phyloP scores from a whole-genome alignment of 2,888 invertebrate species.

The Drosophila meridiana region DNA sequence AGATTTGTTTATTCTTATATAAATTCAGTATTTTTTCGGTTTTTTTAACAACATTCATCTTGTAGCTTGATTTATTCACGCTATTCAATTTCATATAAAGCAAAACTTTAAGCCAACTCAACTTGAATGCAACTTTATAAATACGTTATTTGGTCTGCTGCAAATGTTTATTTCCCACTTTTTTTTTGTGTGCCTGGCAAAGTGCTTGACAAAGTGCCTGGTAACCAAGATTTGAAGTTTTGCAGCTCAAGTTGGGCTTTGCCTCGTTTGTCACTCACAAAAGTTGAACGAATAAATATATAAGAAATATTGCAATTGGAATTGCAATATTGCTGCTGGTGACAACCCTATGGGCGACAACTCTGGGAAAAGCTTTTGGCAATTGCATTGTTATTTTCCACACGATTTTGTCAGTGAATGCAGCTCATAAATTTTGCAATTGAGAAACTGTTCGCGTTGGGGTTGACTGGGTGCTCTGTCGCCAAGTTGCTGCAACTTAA shows the following conservation, averaged over 20 bases:
- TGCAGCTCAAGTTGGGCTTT: slow-evolving; percentile 24
- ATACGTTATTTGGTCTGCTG: background rate
- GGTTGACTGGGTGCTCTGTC: slow-evolving; percentile 14
- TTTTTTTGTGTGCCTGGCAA: slow-evolving; percentile 16
- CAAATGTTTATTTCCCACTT: too few species aligned
- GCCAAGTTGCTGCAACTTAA: slow-evolving; percentile 61
- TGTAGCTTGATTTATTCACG: background rate
- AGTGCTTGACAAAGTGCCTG: slow-evolving; percentile 23
- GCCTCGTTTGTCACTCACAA: slow-evolving; percentile 31
- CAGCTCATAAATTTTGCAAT: slow-evolving; percentile 75
- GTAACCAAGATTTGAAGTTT: slow-evolving; percentile 9
- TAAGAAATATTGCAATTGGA: slow-evolving; percentile 27
- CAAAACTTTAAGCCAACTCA: background rate
- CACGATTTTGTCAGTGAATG: slow-evolving; percentile 72
- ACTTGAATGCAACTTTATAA: background rate
- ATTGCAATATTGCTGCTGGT: slow-evolving; percentile 21
- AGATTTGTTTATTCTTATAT: background rate
- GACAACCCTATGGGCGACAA: slow-evolving; percentile 38
- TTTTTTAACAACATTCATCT: background rate
- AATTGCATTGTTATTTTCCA: slow-evolving; percentile 70
- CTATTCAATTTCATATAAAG: background rate
- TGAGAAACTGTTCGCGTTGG: slow-evolving; percentile 39
- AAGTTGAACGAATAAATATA: slow-evolving; percentile 31
- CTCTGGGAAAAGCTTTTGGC: slow-evolving; percentile 42
- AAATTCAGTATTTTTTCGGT: background rate